Conservation (phyloP, 2,113 vertebrate genomes). For the Fregata magnificens region DNA sequence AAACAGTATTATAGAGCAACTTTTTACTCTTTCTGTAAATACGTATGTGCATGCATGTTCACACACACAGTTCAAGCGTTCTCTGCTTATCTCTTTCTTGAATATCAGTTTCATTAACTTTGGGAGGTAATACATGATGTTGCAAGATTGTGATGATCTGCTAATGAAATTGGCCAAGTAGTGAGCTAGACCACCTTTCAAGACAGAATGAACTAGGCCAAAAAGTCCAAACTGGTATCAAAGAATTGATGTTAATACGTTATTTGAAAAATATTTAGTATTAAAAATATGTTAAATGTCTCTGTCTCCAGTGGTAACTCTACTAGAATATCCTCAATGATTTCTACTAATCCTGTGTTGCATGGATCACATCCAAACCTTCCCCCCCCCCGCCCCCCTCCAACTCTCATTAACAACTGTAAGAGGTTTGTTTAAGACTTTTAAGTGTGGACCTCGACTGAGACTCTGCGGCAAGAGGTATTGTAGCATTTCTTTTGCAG, state of each 20-base stretch:
- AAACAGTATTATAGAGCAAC: neutral
- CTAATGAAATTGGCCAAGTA: neutral
- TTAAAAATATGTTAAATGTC: neutral
- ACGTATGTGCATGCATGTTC: accelerated
- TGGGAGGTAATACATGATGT: no score
- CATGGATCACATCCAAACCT: neutral
- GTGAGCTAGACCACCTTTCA: neutral
- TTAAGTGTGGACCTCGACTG: neutral
- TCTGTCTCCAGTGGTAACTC: neutral
- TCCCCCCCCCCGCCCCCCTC: no score
- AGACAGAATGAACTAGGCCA: neutral
- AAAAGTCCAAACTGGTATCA: neutral
- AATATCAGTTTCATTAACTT: neutral
- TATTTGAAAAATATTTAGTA: neutral
- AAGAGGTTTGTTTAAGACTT: neutral
- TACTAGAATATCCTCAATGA: neutral
- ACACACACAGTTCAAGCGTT: neutral
- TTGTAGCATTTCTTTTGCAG: neutral
- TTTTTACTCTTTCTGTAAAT: neutral
- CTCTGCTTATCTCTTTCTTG: neutral
- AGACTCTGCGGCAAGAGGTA: neutral
- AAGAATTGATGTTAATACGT: neutral
- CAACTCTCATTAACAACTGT: neutral
- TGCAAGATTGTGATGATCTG: neutral
- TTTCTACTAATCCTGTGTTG: neutral